Evolutionary conservation across 1,140 invertebrate species (phyloP).

Genomic region (Leptoteleia sp.): DNA sequence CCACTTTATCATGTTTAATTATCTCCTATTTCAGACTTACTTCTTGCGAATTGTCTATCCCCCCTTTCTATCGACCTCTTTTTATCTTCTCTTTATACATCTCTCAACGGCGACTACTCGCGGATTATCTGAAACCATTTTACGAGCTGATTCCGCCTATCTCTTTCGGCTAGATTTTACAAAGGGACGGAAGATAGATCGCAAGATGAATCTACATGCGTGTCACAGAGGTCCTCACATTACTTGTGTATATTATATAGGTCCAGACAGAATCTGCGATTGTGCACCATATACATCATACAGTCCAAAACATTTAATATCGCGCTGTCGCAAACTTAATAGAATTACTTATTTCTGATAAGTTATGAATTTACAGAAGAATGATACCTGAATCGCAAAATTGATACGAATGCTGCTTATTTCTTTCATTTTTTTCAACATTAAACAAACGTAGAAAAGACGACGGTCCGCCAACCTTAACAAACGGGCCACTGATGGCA

Average conservation of each 20-base stretch:
- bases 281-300: conserved; percentile 7
- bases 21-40: conserved; percentile 15
- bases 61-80: conserved; percentile 1
- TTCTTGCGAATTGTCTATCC: conserved; percentile 20
- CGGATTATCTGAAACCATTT: conserved; percentile 52
- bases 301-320: background rate
- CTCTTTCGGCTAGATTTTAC: conserved; percentile 44
- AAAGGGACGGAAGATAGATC: conserved; percentile 30
- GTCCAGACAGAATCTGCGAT: conserved; percentile 1
- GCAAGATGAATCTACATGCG: conserved; percentile 42
- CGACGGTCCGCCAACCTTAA: too few species aligned
- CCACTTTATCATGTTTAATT: conserved; percentile 35
- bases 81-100: conserved; percentile 34
- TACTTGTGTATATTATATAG: conserved; percentile 7
- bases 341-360: conserved; percentile 3
- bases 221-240: conserved; percentile 13
- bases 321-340: background rate
- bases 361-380: too few species aligned
- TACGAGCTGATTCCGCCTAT: conserved; percentile 40
- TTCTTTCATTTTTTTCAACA: too few species aligned
- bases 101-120: conserved; percentile 17
- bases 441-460: too few species aligned
- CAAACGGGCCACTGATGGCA: too few species aligned
- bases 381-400: too few species aligned
- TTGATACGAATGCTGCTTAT: too few species aligned